Conservation (phyloP, 2,888 invertebrate species). For the Yponomeuta sedellus region DNA sequence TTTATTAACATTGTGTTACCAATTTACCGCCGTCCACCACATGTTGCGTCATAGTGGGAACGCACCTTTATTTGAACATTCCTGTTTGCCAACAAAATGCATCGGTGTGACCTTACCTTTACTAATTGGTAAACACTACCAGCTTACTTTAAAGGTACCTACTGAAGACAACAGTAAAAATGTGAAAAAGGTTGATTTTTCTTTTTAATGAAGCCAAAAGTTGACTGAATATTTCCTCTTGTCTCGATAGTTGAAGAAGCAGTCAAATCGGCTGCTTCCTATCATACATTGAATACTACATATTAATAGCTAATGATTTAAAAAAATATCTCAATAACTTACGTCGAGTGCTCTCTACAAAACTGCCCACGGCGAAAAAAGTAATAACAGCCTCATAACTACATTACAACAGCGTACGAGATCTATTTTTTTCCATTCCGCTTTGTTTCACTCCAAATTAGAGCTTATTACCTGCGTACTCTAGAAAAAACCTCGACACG, state of each 20-base stretch:
- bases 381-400: slow-evolving; percentile 7
- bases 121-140: not conserved
- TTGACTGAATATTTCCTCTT: too few relatives aligned
- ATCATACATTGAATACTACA: too few relatives aligned
- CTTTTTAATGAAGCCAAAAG: too few relatives aligned
- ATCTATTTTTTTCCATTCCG: slow-evolving; percentile 14
- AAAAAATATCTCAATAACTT: not conserved
- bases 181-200: not conserved
- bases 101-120: not conserved
- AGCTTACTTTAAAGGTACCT: not conserved
- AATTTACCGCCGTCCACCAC: not conserved
- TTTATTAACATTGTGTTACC: not conserved
- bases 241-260: too few relatives aligned
- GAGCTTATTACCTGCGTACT: slow-evolving; percentile 9
- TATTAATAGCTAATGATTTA: too few relatives aligned
- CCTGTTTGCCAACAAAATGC: slow-evolving; percentile 32
- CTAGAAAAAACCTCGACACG: slow-evolving; percentile 1
- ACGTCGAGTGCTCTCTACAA: not conserved
- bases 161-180: not conserved
- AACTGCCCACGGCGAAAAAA: not conserved
- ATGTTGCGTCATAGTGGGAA: slow-evolving; percentile 17
- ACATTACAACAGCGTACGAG: not conserved
- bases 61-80: slow-evolving; percentile 29
- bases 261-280: too few relatives aligned
- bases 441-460: slow-evolving; percentile 14